phyloP scores from a whole-genome alignment of 2,113 vertebrate genomes.

The Anas platyrhynchos region DNA sequence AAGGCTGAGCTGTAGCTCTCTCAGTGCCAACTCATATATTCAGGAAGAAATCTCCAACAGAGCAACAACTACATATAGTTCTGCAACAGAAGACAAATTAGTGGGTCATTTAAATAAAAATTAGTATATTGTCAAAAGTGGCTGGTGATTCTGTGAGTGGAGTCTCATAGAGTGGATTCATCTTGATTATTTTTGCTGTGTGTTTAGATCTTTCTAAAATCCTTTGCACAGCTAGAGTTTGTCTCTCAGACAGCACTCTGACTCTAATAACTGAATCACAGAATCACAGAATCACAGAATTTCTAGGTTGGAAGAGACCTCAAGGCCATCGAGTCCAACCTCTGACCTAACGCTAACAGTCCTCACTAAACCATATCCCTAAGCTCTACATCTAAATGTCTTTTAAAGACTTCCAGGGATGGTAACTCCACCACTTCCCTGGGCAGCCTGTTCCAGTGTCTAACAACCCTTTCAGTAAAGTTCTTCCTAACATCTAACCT shows the following conservation, averaged over 20 bases:
- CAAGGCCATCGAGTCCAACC: no score
- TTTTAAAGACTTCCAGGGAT: no score
- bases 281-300: no score
- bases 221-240: background rate
- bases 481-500: no score
- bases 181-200: accelerated
- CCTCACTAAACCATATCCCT: no score
- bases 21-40: background rate
- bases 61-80: background rate
- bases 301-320: no score
- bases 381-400: no score
- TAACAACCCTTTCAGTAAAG: no score
- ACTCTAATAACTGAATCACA: background rate
- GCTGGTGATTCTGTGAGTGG: background rate
- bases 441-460: no score
- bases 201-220: background rate
- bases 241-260: background rate
- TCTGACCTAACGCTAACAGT: no score
- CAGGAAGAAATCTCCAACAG: background rate
- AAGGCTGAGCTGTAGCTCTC: background rate
- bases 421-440: no score
- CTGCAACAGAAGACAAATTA: background rate
- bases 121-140: background rate
- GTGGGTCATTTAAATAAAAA: background rate
- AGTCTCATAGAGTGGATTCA: background rate